Evolutionary conservation across 2,888 invertebrate species (phyloP).

Genomic region (Globia sparganii): DNA sequence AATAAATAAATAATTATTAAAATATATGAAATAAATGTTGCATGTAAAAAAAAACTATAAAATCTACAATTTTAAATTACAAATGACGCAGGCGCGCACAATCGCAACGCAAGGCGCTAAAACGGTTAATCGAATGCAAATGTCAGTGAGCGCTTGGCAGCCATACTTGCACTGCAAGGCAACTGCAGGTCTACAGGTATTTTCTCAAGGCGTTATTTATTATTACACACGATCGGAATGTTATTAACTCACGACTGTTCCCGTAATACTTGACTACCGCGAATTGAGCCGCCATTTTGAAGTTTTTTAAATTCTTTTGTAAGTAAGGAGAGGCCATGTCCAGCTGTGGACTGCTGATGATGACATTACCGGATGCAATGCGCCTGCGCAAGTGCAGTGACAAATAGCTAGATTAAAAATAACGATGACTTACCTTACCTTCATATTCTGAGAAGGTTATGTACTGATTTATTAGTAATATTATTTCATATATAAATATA

Average conservation of each 20-base stretch:
- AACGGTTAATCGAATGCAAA: slow-evolving; percentile 48
- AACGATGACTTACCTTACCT: slow-evolving; percentile 33
- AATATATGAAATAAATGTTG: neutral
- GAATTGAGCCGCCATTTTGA: slow-evolving; percentile 31
- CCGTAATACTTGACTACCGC: slow-evolving; percentile 41
- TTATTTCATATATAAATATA: slow-evolving; percentile 47
- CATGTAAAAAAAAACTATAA: neutral
- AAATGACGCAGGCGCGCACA: slow-evolving; percentile 11
- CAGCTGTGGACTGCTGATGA: no score
- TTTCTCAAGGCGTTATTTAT: slow-evolving; percentile 53
- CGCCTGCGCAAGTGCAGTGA: slow-evolving; percentile 24
- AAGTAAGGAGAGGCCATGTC: no score
- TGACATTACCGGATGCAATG: neutral
- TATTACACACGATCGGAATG: slow-evolving; percentile 62
- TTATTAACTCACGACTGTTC: slow-evolving; percentile 46
- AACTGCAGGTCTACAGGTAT: slow-evolving; percentile 54
- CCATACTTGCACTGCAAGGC: slow-evolving; percentile 22
- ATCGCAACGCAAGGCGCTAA: slow-evolving; percentile 38
- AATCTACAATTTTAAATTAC: slow-evolving; percentile 17
- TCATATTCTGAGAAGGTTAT: slow-evolving; percentile 37
- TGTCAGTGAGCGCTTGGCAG: slow-evolving; percentile 33
- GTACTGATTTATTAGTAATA: slow-evolving; percentile 37
- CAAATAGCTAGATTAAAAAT: slow-evolving; percentile 25
- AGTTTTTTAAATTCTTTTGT: neutral
- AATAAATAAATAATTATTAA: no score